A percentile compares a stretch with the other conserved stretches of the same genome.
Evolutionary conservation across 92 coral and sea anemone species (phyloP).

Genomic region (Epizoanthus ramosus): DNA sequence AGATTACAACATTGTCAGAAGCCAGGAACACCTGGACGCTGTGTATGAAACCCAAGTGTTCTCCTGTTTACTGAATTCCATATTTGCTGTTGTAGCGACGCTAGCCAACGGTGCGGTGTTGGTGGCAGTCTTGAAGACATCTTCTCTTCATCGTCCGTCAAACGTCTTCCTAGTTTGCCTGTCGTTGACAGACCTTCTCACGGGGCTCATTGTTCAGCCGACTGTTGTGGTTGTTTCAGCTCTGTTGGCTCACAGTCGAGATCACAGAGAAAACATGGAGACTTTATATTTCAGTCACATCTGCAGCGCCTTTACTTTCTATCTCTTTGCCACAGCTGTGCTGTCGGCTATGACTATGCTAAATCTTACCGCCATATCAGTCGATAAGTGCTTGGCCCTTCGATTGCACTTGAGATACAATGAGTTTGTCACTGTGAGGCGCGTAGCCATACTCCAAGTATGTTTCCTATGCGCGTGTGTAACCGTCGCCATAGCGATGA

Average conservation of each 20-base stretch:
- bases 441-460: background rate
- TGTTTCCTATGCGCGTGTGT: background rate
- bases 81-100: background rate
- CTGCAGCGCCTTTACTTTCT: background rate
- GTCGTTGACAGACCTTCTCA: background rate
- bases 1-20: background rate
- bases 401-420: constrained; percentile 1
- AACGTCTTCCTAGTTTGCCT: background rate
- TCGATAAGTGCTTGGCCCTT: constrained; percentile 9
- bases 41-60: constrained; percentile 12
- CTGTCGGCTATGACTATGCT: background rate
- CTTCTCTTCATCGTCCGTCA: background rate
- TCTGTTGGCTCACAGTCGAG: background rate
- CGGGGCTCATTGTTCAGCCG: constrained; percentile 14
- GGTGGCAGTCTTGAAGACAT: background rate
- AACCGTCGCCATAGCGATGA: background rate
- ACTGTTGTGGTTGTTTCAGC: constrained; percentile 11
- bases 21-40: constrained; percentile 1
- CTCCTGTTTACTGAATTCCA: background rate
- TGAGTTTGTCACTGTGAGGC: background rate
- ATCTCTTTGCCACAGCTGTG: background rate
- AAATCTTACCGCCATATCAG: constrained; percentile 1
- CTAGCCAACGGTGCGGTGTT: background rate
- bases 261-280: background rate
- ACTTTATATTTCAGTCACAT: background rate